These are phyloP conservation scores for Leucania comma DNA, from an alignment of 2,888 invertebrate species.

Conservation along the genomic window DNA sequence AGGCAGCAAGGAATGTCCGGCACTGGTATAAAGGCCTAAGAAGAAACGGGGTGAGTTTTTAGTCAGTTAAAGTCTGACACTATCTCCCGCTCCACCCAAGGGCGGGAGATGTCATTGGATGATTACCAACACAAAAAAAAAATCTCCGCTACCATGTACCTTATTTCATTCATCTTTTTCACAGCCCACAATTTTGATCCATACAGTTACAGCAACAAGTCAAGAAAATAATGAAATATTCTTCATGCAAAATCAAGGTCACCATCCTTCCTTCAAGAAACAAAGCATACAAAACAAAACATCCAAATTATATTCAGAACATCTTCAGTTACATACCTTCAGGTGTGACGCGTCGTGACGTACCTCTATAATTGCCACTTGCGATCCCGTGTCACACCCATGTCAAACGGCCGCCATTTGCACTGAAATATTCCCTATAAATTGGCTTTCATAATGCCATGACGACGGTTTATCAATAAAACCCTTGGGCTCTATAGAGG, in stretches of 20 bases:
- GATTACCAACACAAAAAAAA: no score
- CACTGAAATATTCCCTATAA: constrained; percentile 79
- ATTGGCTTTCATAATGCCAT: constrained; percentile 76
- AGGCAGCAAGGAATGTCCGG: no score
- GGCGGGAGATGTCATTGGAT: no score
- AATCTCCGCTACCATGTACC: no score
- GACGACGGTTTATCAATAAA: constrained; percentile 76
- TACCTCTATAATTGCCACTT: constrained; percentile 80
- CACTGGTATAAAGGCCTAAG: no score
- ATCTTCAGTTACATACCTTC: constrained; percentile 52
- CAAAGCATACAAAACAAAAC: constrained; percentile 7
- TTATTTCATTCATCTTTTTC: no score
- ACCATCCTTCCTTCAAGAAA: not conserved
- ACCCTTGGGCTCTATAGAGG: constrained; percentile 44
- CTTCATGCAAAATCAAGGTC: not conserved
- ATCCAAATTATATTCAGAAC: constrained; percentile 53
- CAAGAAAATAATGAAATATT: no score
- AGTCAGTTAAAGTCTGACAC: no score
- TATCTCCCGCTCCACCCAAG: no score
- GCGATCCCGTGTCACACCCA: constrained; percentile 84
- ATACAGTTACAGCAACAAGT: no score
- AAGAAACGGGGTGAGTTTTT: no score
- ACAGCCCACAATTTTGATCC: no score
- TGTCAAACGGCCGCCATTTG: constrained; percentile 78
- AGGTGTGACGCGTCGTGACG: constrained; percentile 68